Percentiles rank a stretch among this genome's conserved stretches.
These are phyloP conservation scores for Brachymystax lenok DNA, from an alignment of 2,797 vertebrate species.

Conservation along the genomic window DNA sequence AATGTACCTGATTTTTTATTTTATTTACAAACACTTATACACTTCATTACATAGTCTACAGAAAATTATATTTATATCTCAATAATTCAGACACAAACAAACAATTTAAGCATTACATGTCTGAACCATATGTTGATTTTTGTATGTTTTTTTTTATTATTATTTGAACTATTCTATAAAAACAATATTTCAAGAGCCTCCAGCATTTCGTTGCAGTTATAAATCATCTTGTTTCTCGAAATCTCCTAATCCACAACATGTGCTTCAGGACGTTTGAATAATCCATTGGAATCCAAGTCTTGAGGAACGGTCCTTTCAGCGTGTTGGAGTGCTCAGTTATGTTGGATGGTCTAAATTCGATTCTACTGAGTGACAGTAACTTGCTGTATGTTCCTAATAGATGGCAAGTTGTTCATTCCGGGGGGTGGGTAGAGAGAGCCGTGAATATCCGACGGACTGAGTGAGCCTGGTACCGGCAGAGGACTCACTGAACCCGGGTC, in stretches of 20 bases:
- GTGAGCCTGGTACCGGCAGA: slow-evolving; percentile 79
- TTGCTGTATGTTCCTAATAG: slow-evolving; percentile 87
- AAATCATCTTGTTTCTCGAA: slow-evolving; percentile 51
- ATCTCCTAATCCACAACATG: slow-evolving; percentile 52
- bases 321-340: slow-evolving; percentile 80
- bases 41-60: slow-evolving; percentile 43
- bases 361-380: slow-evolving; percentile 84
- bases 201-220: slow-evolving; percentile 67
- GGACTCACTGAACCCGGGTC: slow-evolving; percentile 92
- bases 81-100: slow-evolving; percentile 61
- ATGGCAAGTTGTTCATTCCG: slow-evolving; percentile 83
- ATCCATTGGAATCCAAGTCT: slow-evolving; percentile 50
- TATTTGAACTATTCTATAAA: slow-evolving; percentile 79
- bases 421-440: slow-evolving; percentile 81
- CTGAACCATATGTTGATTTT: slow-evolving; percentile 64
- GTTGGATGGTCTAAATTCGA: slow-evolving; percentile 60
- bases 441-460: slow-evolving; percentile 86
- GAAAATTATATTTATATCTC: slow-evolving; percentile 77
- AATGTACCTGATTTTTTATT: slow-evolving; percentile 63
- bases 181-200: slow-evolving; percentile 80
- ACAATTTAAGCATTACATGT: slow-evolving; percentile 66
- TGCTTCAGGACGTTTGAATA: slow-evolving; percentile 66
- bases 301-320: slow-evolving; percentile 63
- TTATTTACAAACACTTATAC: slow-evolving; percentile 71
- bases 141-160: slow-evolving; percentile 40